Percentiles rank a stretch among this genome's conserved stretches.
These are phyloP conservation scores for Callimorpha dominula DNA, from an alignment of 2,888 invertebrate species.

Conservation along the genomic window DNA sequence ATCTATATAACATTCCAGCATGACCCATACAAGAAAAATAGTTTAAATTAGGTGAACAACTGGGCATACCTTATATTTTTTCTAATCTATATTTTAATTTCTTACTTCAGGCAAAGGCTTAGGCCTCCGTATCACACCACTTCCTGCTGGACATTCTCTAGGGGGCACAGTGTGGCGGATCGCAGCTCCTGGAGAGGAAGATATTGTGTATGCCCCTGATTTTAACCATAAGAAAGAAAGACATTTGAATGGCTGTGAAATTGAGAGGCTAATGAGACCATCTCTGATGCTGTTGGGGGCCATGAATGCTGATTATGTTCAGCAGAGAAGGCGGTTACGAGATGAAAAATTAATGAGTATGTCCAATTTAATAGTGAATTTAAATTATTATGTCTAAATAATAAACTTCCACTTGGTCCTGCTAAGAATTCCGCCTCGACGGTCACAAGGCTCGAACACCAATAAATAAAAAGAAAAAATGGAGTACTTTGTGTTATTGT, in stretches of 20 bases:
- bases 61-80: no score
- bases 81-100: not conserved
- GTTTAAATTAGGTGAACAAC: no score
- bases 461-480: no score
- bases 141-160: conserved; percentile 99
- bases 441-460: no score
- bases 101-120: conserved; percentile 93
- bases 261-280: conserved; percentile 96
- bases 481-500: no score
- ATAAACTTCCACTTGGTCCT: not conserved
- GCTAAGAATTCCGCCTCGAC: no score
- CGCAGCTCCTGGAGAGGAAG: conserved; percentile 98
- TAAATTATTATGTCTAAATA: no score
- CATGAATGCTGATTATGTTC: conserved; percentile 97
- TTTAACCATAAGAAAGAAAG: conserved; percentile 99
- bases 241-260: conserved; percentile 98
- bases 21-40: no score
- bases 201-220: conserved; percentile 99
- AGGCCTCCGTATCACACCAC: conserved; percentile 97
- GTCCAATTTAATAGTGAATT: conserved; percentile 52
- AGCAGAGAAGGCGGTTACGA: conserved; percentile 94
- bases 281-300: conserved; percentile 98
- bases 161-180: conserved; percentile 99
- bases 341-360: conserved; percentile 99
- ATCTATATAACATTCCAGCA: no score